phyloP scores from a whole-genome alignment of 2,113 vertebrate species.

The Nyctereutes procyonoides region DNA sequence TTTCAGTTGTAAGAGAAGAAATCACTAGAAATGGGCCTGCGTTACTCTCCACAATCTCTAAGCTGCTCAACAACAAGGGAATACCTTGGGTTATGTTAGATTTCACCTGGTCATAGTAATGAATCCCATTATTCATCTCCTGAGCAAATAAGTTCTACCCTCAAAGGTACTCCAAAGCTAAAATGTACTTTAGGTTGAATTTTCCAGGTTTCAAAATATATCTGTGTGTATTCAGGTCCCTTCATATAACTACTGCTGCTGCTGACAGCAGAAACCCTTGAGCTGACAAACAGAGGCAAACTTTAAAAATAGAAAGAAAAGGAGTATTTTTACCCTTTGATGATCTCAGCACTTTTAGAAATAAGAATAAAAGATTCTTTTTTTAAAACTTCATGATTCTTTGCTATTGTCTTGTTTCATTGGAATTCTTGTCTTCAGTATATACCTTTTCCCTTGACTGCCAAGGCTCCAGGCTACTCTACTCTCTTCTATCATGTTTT shows the following conservation, averaged over 20 bases:
- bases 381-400: not conserved
- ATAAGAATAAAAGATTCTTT: not conserved
- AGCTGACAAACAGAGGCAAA: constrained; percentile 45
- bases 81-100: constrained; percentile 46
- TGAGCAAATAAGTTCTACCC: constrained; percentile 46
- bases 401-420: not conserved
- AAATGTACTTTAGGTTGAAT: constrained; percentile 67
- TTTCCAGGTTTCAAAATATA: constrained; percentile 61
- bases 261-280: constrained; percentile 52
- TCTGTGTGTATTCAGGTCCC: not conserved
- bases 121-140: constrained; percentile 69
- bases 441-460: not conserved
- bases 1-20: not conserved
- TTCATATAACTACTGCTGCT: not conserved
- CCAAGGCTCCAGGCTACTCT: not conserved
- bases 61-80: constrained; percentile 11
- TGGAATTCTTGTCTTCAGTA: not conserved
- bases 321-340: not conserved
- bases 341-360: constrained; percentile 56
- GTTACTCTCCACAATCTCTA: not conserved
- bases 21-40: not conserved
- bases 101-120: constrained; percentile 66
- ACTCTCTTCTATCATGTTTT: not conserved
- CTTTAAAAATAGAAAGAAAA: constrained; percentile 50
- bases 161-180: constrained; percentile 60